These are phyloP conservation scores for Saturnia pavonia DNA, from an alignment of 2,888 invertebrate species.

Conservation along the genomic window DNA sequence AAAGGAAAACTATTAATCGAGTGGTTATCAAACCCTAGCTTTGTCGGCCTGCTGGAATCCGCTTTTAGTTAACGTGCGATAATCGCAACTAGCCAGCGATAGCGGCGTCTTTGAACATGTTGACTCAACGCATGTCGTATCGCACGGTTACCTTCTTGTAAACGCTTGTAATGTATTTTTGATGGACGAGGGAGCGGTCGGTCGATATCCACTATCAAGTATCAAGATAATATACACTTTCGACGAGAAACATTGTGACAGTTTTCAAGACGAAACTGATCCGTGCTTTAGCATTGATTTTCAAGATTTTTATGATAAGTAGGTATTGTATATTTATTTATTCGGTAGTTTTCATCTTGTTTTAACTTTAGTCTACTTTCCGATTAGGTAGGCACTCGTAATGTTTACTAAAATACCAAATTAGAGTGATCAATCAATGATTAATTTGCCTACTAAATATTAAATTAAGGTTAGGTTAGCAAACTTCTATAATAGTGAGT, in stretches of 20 bases:
- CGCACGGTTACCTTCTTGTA: slow-evolving; percentile 65
- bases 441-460: not conserved
- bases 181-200: slow-evolving; percentile 73
- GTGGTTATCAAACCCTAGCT: slow-evolving; percentile 62
- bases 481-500: not conserved
- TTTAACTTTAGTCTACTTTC: not conserved
- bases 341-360: not conserved
- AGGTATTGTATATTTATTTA: not conserved
- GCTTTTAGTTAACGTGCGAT: slow-evolving; percentile 69
- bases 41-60: slow-evolving; percentile 79
- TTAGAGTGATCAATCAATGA: not conserved
- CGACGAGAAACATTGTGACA: slow-evolving; percentile 38
- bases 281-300: slow-evolving; percentile 36
- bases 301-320: slow-evolving; percentile 31
- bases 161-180: slow-evolving; percentile 70
- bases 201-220: slow-evolving; percentile 45
- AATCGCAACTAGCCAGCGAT: slow-evolving; percentile 61
- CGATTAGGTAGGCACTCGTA: not conserved
- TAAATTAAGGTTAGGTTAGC: not conserved
- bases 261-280: slow-evolving; percentile 40
- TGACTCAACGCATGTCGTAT: slow-evolving; percentile 65
- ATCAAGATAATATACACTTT: slow-evolving; percentile 45
- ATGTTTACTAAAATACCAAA: too few species aligned
- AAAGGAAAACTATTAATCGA: slow-evolving; percentile 76
- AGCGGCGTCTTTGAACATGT: slow-evolving; percentile 74